These are phyloP conservation scores for Idaea dimidiata DNA, from an alignment of 2,888 invertebrate genomes.

Conservation along the genomic window DNA sequence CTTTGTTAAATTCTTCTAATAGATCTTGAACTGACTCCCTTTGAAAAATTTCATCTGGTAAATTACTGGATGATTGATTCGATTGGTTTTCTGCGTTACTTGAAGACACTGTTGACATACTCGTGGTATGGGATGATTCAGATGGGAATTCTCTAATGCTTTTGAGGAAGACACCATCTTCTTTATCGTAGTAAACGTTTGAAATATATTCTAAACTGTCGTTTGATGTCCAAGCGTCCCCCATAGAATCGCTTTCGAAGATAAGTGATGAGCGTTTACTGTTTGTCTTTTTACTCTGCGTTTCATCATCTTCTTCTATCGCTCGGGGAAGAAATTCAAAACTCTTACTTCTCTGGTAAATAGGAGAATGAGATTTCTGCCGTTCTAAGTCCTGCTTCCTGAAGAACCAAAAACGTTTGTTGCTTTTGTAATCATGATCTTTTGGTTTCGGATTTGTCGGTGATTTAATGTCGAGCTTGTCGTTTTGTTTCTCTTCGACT, in stretches of 20 bases:
- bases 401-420: constrained; percentile 71
- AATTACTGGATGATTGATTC: constrained; percentile 51
- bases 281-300: constrained; percentile 29
- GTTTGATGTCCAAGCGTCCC: constrained; percentile 61
- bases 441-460: not conserved
- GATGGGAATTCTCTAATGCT: constrained; percentile 60
- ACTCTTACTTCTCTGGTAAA: constrained; percentile 69
- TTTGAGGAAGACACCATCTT: constrained; percentile 59
- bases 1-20: constrained; percentile 64
- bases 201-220: constrained; percentile 66
- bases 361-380: constrained; percentile 45
- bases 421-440: constrained; percentile 55
- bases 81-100: not conserved
- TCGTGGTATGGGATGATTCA: constrained; percentile 57
- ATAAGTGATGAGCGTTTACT: constrained; percentile 54
- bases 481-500: constrained; percentile 38
- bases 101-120: constrained; percentile 52
- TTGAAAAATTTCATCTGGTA: constrained; percentile 57
- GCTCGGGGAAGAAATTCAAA: constrained; percentile 71
- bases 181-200: constrained; percentile 62
- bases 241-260: constrained; percentile 63
- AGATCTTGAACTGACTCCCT: constrained; percentile 63
- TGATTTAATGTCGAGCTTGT: not conserved
- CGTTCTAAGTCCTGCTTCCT: constrained; percentile 58
- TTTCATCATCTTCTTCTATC: constrained; percentile 49